A percentile compares a stretch with the other conserved stretches of the same genome.
Evolutionary conservation across 2,888 invertebrate genomes (phyloP).

Genomic region (Acanthacorydalis orientalis): DNA sequence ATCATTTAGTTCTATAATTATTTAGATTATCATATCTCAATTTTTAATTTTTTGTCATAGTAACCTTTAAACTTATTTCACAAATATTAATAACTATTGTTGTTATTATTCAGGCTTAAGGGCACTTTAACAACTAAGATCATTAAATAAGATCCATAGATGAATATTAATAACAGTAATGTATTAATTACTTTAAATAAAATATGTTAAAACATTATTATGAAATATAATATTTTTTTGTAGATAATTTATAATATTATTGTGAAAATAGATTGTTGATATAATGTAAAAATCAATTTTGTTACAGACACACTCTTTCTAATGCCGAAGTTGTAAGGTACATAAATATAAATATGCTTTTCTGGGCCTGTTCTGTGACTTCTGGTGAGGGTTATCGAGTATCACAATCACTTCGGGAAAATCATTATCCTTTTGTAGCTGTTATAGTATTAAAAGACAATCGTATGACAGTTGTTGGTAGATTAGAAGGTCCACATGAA

Average conservation of each 20-base stretch:
- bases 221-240: too few relatives aligned
- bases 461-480: conserved; percentile 83
- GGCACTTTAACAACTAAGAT: too few relatives aligned
- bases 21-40: too few relatives aligned
- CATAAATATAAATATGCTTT: conserved; percentile 68
- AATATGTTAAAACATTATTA: too few relatives aligned
- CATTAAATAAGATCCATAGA: too few relatives aligned
- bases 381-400: conserved; percentile 86
- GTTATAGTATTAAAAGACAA: conserved; percentile 79
- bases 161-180: too few relatives aligned
- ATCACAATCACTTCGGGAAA: conserved; percentile 69
- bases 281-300: conserved; percentile 14
- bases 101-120: too few relatives aligned
- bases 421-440: conserved; percentile 72
- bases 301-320: conserved; percentile 47
- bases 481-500: conserved; percentile 74
- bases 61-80: too few relatives aligned
- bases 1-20: neutral
- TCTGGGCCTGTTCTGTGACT: conserved; percentile 87
- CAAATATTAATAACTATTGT: too few relatives aligned
- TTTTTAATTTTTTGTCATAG: too few relatives aligned
- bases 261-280: neutral
- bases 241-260: too few relatives aligned
- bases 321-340: conserved; percentile 59
- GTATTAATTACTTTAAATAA: too few relatives aligned